Evolutionary conservation across 2,888 invertebrate species (phyloP), one percentile per base, ranked within the genome.

Genomic region (Incurvaria masculella): DNA sequence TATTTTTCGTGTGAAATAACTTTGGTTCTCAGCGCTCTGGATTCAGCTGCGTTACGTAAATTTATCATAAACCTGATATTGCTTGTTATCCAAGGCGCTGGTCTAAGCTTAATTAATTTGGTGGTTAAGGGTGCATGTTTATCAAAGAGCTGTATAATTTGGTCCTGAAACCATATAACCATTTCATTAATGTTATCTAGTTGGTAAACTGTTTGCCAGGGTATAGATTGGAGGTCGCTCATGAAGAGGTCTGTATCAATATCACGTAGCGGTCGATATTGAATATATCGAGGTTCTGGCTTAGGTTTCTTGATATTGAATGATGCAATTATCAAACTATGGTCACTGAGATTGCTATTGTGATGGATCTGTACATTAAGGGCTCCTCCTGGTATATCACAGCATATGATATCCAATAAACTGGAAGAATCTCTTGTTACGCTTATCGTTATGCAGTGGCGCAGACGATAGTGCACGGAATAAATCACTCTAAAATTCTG

Each of bases 61-160:
- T 17, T 6, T 18, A 44, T 44, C 44, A 44, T 44, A 3, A 21
- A 19, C 19, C 33, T 44, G 14, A 44, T 44, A n/a, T 19, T 44
- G 19, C 33, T 33, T 18, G 44, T 44, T 16, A 44, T 17, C 44
- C 44, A 44, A 3, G 44, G 44, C 17, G 10, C 27, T 16, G 44
- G 17, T 17, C 3, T 21, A n/a, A 26, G 4, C 17, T 23, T 44
- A 26, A 26, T 6, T 26, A 17, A 33, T 16, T 33, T 33, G 11
- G 27, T 44, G 3, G 6, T 17, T 33, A 23, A 6, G 2, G 44
- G 44, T 27, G 44, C 44, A 33, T 44, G 44, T 23, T 18, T 44
- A 21, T 44, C 44, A 27, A 18, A 44, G 6, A 44, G 27, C 8
- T 33, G 11, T 11, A 33, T 8, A 8, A 33, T 4, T 33, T 8